Base-by-base conservation (phyloP, 2,113 vertebrate species). In the Rhinolophus sinicus region DNA sequence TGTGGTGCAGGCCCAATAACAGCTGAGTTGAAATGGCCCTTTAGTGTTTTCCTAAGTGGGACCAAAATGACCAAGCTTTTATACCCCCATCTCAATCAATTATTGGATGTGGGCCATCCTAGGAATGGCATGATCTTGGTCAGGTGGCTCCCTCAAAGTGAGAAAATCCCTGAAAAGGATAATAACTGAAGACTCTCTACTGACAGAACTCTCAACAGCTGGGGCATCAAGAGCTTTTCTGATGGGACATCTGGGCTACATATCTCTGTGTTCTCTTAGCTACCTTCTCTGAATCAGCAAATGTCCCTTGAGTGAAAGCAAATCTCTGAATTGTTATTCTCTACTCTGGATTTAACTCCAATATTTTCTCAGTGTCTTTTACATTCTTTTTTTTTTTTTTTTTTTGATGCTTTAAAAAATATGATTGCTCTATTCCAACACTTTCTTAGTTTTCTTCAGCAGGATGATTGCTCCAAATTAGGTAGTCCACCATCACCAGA, bases 371-470 rank as follows among this genome's bases (percentile, higher is more conserved):
- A 47, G 33, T 87, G 47, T 73, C 2, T 54, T 50, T 50, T 50
- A 50, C 47, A 2, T 50, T 47, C n/a, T n/a, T n/a, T n/a, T n/a
- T n/a, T n/a, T n/a, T n/a, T n/a, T n/a, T 12, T 50, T 50, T 30
- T 93, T 58, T 91, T 81, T 73, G 35, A 72, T 35, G 38, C 11
- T 67, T 83, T 76, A 8, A 84, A 90, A 30, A 94, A 89, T 75
- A 44, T 89, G 11, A 21, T 73, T 64, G 9, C 89, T 81, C 56
- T 75, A 64, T 33, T 64, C 16, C 67, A 87, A 33, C 44, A 62
- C n/a, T 50, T 88, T 72, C 58, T 73, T 56, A 73, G 35, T 86
- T 73, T 33, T 87, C 30, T 87, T 65, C 58, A 73, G 4, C 7
- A 80, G 35, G 35, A 65, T n/a, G 52, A 54, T 33, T 80, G 13